phyloP scores from a whole-genome alignment of 2,888 invertebrate species.

The Melipona beecheii region DNA sequence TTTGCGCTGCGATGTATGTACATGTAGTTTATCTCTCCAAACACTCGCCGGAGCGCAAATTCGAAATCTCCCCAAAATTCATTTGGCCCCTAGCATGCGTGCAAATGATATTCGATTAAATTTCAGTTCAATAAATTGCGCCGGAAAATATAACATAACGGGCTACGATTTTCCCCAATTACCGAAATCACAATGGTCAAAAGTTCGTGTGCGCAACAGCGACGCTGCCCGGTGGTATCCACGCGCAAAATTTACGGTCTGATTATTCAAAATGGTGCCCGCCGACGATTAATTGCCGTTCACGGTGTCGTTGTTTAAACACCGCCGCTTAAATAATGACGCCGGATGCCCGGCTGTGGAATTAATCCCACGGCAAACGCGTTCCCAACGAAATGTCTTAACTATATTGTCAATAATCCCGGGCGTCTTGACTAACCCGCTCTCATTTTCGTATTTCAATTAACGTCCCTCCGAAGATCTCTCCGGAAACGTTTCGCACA shows the following conservation, averaged over 20 bases:
- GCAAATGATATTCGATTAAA: background rate
- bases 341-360: background rate
- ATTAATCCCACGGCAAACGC: background rate
- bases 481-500: too few relatives aligned
- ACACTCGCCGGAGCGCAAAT: background rate
- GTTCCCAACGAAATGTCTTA: background rate
- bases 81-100: background rate
- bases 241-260: background rate
- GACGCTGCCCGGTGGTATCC: too few relatives aligned
- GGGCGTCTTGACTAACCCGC: background rate
- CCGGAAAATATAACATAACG: background rate
- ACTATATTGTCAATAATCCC: background rate
- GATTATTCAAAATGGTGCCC: background rate
- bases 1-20: background rate
- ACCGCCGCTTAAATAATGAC: background rate
- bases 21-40: background rate
- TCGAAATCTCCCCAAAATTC: background rate
- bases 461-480: too few relatives aligned
- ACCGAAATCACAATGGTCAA: background rate
- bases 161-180: background rate
- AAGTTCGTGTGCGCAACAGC: background rate
- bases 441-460: background rate
- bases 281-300: constrained; percentile 10
- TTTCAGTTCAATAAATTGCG: background rate
- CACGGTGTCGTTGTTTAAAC: background rate